Evolutionary conservation across 2,797 vertebrate species (phyloP).

Genomic region (Helicolenus hilgendorfi): DNA sequence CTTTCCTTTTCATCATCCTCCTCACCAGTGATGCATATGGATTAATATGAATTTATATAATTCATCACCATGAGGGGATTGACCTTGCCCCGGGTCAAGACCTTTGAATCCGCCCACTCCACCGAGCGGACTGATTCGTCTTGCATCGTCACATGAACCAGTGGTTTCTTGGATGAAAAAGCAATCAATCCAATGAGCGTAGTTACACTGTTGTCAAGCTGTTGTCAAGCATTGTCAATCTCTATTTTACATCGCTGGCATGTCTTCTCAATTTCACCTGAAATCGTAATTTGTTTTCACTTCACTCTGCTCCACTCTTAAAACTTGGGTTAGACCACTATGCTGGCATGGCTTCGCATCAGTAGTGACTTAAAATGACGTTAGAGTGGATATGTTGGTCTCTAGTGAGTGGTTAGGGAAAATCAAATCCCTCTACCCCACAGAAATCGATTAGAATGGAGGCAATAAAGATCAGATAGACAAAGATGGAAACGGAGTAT

Average conservation of each 20-base stretch:
- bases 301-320: background rate
- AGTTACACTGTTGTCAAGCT: background rate
- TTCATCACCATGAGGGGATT: too few species aligned
- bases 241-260: background rate
- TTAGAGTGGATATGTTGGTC: background rate
- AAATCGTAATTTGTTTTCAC: background rate
- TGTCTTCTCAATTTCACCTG: background rate
- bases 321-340: background rate
- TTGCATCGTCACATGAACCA: background rate
- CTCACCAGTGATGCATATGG: background rate
- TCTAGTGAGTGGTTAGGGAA: background rate
- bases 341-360: background rate
- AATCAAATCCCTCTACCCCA: too few species aligned
- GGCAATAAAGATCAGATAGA: too few species aligned
- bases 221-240: background rate
- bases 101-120: background rate
- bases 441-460: too few species aligned
- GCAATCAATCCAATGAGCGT: background rate
- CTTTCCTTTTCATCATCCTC: background rate
- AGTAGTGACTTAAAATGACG: background rate
- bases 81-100: background rate
- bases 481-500: too few species aligned
- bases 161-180: background rate
- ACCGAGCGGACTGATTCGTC: background rate
- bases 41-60: background rate